A percentile compares a stretch with the other conserved stretches of the same genome.
phyloP scores from a whole-genome alignment of 1,140 invertebrate genomes.

The Octopus sinensis region DNA sequence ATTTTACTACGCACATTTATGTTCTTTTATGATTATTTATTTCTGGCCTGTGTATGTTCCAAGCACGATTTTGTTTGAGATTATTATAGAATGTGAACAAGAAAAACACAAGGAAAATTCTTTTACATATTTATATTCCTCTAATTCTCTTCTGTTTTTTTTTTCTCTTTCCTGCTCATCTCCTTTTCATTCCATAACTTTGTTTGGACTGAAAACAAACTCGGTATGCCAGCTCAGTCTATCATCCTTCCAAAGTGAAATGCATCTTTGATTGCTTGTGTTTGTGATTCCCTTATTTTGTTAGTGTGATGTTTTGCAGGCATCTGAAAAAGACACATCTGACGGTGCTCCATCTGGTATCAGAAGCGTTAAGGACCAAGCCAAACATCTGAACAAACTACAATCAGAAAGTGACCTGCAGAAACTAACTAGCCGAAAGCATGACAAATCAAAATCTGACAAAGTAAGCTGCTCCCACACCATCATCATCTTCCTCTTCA shows the following conservation, averaged over 20 bases:
- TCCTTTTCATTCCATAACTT: not conserved
- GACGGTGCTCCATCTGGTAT: not conserved
- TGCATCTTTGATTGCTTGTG: not conserved
- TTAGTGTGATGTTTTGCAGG: slow-evolving; percentile 5
- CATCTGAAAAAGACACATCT: not conserved
- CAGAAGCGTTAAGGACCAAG: slow-evolving; percentile 80
- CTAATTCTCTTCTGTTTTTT: not conserved
- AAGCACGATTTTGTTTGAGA: too few species aligned
- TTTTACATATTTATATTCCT: not conserved
- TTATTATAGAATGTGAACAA: too few species aligned
- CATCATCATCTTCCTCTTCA: not conserved
- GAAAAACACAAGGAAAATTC: not conserved
- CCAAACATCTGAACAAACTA: slow-evolving; percentile 87
- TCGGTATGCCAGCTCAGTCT: not conserved
- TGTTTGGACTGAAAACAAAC: not conserved
- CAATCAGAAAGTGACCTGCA: slow-evolving; percentile 73
- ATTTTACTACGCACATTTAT: too few species aligned
- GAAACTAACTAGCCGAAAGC: not conserved
- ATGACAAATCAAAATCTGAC: not conserved
- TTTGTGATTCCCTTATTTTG: not conserved
- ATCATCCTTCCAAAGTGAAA: not conserved
- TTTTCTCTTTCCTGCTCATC: not conserved
- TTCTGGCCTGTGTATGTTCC: too few species aligned
- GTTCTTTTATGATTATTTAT: too few species aligned
- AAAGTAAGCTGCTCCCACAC: not conserved